phyloP scores from a whole-genome alignment of 2,888 invertebrate species.

The Tiphia femorata region DNA sequence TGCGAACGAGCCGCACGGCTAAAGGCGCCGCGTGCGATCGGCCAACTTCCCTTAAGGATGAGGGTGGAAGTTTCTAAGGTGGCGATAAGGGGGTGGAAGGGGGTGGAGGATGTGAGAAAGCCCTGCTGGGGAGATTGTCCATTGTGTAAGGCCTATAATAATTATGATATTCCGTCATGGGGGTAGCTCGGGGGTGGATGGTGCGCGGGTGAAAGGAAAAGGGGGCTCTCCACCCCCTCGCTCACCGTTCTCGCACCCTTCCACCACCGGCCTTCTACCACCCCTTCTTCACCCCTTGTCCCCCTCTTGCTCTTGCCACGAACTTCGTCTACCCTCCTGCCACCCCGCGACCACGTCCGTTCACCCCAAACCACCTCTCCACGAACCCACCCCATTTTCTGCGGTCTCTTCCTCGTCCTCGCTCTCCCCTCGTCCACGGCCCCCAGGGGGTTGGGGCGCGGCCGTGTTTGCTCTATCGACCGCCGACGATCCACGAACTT shows the following conservation, averaged over 20 bases:
- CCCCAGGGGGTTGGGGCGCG: conserved; percentile 68
- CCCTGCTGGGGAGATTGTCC: conserved; percentile 33
- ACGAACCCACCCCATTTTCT: conserved; percentile 8
- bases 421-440: too few species aligned
- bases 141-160: conserved; percentile 57
- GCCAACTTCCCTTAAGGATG: neutral
- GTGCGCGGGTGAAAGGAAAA: too few species aligned
- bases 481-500: conserved; percentile 65
- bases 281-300: conserved; percentile 7
- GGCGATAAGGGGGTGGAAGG: too few species aligned
- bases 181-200: too few species aligned
- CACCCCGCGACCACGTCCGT: neutral
- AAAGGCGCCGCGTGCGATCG: neutral
- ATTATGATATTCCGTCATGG: conserved; percentile 60
- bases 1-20: neutral
- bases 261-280: conserved; percentile 9
- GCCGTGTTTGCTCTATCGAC: conserved; percentile 70
- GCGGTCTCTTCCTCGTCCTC: neutral
- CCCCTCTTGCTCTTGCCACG: conserved; percentile 14
- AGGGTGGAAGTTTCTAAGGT: conserved; percentile 1
- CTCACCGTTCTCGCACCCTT: conserved; percentile 25
- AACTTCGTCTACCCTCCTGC: conserved; percentile 2
- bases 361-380: neutral
- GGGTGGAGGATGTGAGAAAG: too few species aligned
- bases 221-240: conserved; percentile 31